Percentiles rank a stretch among this genome's conserved stretches.
Evolutionary conservation across 1,140 invertebrate species (phyloP).

Genomic region (Vollenhovia emeryi): DNA sequence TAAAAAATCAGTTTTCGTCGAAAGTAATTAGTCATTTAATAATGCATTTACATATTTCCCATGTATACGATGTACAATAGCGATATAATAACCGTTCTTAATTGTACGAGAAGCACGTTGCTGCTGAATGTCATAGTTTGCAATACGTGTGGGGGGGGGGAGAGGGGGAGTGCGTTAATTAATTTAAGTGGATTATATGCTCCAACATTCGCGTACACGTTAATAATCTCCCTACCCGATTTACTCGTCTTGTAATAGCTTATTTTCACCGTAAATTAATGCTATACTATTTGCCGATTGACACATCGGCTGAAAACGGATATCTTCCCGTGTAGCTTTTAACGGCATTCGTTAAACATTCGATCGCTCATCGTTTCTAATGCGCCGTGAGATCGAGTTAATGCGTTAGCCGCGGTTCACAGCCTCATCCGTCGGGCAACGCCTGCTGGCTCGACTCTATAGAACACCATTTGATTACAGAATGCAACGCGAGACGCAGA

Average conservation of each 20-base stretch:
- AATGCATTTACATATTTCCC: neutral
- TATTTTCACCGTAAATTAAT: conserved; percentile 10
- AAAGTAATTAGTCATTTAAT: neutral
- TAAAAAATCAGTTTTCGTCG: neutral
- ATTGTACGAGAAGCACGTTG: neutral
- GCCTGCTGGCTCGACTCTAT: neutral
- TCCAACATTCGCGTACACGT: neutral
- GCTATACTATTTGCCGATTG: neutral
- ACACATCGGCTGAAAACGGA: neutral
- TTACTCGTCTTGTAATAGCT: neutral
- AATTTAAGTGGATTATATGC: conserved; percentile 26
- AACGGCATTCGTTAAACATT: conserved; percentile 29
- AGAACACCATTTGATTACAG: conserved; percentile 1
- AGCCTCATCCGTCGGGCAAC: neutral
- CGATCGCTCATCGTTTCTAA: conserved; percentile 16
- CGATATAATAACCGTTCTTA: neutral
- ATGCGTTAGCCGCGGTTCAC: neutral
- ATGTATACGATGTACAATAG: neutral
- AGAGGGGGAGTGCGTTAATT: conserved; percentile 12
- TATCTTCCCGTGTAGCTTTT: neutral
- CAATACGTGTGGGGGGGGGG: too few species aligned
- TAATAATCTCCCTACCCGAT: neutral
- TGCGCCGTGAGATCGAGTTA: conserved; percentile 22
- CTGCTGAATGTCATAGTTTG: conserved; percentile 6
- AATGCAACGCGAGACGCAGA: neutral